Evolutionary conservation across 2,888 invertebrate species (phyloP).

Genomic region (Drosophila mayaguana): DNA sequence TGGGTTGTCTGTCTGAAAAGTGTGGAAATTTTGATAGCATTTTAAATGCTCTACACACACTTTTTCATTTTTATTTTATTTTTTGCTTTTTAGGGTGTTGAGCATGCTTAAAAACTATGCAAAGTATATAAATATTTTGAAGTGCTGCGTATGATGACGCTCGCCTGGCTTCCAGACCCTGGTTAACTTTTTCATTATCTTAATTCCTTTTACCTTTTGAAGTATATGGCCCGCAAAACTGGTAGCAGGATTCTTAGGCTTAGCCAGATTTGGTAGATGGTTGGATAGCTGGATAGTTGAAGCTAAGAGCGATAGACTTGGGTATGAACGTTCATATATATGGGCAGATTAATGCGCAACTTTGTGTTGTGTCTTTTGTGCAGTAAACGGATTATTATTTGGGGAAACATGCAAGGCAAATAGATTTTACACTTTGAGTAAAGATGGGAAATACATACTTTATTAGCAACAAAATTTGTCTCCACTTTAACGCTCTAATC

Average conservation of each 20-base stretch:
- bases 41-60: conserved; percentile 48
- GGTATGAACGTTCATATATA: neutral
- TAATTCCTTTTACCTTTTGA: conserved; percentile 3
- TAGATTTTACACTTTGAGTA: neutral
- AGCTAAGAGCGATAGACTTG: neutral
- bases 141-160: neutral
- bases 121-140: conserved; percentile 18
- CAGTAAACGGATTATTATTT: too few relatives aligned
- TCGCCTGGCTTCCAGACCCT: neutral
- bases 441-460: neutral
- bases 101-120: conserved; percentile 11
- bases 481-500: neutral
- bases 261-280: neutral
- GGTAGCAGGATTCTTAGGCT: neutral
- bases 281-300: neutral
- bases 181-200: conserved; percentile 18
- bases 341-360: neutral
- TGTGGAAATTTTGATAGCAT: conserved; percentile 44
- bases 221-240: neutral
- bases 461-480: neutral
- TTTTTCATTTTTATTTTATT: neutral
- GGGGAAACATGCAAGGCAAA: neutral
- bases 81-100: conserved; percentile 12
- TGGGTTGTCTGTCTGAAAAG: conserved; percentile 38
- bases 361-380: too few relatives aligned